Evolutionary conservation across 2,797 vertebrate genomes (phyloP).

Genomic region (Molothrus aeneus): DNA sequence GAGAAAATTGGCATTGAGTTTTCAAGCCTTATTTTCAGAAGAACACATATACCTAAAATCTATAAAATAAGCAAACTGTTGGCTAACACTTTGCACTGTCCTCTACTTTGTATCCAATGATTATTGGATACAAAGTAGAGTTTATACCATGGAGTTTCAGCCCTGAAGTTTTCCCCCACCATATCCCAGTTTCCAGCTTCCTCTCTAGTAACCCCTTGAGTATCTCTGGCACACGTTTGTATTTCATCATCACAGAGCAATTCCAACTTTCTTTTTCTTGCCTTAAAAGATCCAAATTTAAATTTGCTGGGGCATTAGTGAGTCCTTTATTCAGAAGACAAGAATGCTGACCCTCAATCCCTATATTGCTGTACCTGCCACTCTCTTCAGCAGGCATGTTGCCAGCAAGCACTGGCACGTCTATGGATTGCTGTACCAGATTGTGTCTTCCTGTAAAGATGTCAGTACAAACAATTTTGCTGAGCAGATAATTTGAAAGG

Average conservation of each 20-base stretch:
- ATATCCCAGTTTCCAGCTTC: not conserved
- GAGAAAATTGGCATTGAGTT: not conserved
- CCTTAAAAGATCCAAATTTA: not conserved
- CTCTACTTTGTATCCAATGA: too few species aligned
- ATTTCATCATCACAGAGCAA: not conserved
- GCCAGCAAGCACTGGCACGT: not conserved
- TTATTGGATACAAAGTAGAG: not conserved
- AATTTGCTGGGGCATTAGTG: not conserved
- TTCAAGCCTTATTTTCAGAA: not conserved
- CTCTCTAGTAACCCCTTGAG: not conserved
- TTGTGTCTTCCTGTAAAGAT: not conserved
- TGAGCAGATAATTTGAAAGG: not conserved
- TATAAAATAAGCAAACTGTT: not conserved
- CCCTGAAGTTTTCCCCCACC: rapidly evolving
- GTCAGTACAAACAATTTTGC: not conserved
- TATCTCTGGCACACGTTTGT: not conserved
- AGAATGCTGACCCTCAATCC: not conserved
- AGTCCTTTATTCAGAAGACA: not conserved
- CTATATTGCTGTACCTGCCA: rapidly evolving
- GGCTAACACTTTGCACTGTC: not conserved
- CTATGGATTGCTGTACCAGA: rapidly evolving
- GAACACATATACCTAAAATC: not conserved
- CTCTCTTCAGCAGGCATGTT: rapidly evolving
- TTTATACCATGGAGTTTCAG: not conserved
- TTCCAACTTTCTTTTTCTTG: not conserved